These are phyloP conservation scores for Stichodactyla helianthus DNA, from an alignment of 64 coral and sea anemone genomes.

Conservation along the genomic window DNA sequence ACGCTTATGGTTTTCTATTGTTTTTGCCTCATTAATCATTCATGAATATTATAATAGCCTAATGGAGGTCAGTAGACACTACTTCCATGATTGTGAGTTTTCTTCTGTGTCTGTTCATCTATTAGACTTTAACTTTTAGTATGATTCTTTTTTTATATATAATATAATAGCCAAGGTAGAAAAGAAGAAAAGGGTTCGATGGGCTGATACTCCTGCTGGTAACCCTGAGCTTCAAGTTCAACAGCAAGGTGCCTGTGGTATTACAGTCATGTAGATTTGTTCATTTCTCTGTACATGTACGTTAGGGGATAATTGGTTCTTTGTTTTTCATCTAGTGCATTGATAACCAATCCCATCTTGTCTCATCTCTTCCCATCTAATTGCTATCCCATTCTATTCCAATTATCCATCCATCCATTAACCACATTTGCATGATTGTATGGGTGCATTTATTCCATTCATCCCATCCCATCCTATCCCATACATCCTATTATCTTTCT, in stretches of 20 bases:
- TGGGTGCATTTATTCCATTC: background rate
- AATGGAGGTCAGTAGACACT: too few relatives aligned
- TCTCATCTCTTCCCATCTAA: background rate
- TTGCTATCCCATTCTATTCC: background rate
- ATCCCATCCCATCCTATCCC: background rate
- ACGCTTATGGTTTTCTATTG: too few relatives aligned
- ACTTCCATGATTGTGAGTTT: too few relatives aligned
- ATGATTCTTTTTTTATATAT: too few relatives aligned
- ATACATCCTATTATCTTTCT: too few relatives aligned
- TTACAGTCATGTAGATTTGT: background rate
- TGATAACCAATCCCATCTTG: background rate
- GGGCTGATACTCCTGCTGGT: slow-evolving; percentile 46
- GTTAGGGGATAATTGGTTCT: too few relatives aligned
- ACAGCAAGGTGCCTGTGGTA: background rate
- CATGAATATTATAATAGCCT: too few relatives aligned
- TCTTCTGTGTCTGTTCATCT: too few relatives aligned
- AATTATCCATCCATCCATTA: background rate
- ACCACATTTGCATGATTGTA: background rate
- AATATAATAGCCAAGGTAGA: slow-evolving; percentile 31
- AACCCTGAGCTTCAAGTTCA: background rate
- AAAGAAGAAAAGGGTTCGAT: slow-evolving; percentile 60
- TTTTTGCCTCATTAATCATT: too few relatives aligned
- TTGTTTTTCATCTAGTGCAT: background rate
- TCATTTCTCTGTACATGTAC: background rate
- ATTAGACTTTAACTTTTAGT: too few relatives aligned